A percentile compares a stretch with the other conserved stretches of the same genome.
These are phyloP conservation scores for Eptesicus fuscus DNA, from an alignment of 2,113 vertebrate genomes.

Conservation along the genomic window DNA sequence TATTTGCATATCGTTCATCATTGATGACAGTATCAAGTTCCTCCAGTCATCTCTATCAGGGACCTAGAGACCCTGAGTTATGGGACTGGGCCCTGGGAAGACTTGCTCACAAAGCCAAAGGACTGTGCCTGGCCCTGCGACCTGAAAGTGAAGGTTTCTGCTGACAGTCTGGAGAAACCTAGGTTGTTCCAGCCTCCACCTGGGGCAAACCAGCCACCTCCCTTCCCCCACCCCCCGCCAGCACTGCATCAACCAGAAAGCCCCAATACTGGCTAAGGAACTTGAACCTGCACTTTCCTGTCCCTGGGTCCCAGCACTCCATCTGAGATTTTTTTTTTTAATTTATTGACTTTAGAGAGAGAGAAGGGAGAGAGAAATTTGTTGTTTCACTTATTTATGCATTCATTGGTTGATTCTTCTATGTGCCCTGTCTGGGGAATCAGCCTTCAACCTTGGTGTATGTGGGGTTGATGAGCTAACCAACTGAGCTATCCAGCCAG, in stretches of 20 bases:
- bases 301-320: neutral
- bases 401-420: too few species aligned
- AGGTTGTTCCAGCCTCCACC: rapidly evolving
- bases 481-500: neutral
- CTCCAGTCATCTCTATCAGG: neutral
- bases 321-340: neutral
- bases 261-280: neutral
- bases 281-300: too few species aligned
- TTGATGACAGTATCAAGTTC: neutral
- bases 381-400: too few species aligned
- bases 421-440: neutral
- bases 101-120: neutral
- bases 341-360: neutral
- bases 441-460: neutral
- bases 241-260: neutral
- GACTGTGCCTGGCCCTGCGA: rapidly evolving
- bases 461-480: neutral
- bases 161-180: neutral
- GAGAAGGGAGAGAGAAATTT: neutral
- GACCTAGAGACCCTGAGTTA: neutral
- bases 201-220: neutral
- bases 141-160: rapidly evolving
- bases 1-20: neutral
- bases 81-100: neutral
- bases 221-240: rapidly evolving